Evolutionary conservation across 2,888 invertebrate genomes (phyloP), one percentile per base, ranked within the genome.

Genomic region (Rhaphigaster nebulosa): DNA sequence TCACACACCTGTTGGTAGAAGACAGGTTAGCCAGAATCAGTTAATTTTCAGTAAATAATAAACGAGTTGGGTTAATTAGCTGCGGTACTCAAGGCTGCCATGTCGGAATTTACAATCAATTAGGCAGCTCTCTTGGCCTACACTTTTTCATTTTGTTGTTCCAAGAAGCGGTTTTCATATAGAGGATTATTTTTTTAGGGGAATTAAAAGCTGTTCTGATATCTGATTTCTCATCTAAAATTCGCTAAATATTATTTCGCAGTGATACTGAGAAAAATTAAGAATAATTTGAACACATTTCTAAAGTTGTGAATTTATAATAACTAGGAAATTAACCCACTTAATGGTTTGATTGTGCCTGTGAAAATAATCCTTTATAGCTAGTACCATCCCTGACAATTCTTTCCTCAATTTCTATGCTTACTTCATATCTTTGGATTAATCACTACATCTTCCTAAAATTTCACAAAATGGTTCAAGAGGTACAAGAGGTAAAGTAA

Each of bases 101-200:
- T 76, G 70, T 76, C 38, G 70, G 70, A 76, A 76, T 76, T 76
- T 76, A 76, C 70, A 76, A 76, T 76, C 34, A 76, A 76, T 76
- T 76, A 76, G 70, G 5, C 70, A 76, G 34, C 70, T 76, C 34
- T 76, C 70, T 76, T 38, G 38, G 38, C 70, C 18, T 18, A 18
- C 34, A 38, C 70, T 76, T 76, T 76, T 76, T 76, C 70, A 38
- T 76, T 76, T 76, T 38, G 34, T 76, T 38, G 34, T 38, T 38
- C 3, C 38, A 38, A 38, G 38, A 76, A 76, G 34, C 5, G 70
- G 34, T 38, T 76, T 10, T 26, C n/a, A 38, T 38, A 38, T 6
- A 20, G 20, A 20, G 15, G 20, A 56, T 56, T 56, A 6, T 56
- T 56, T 38, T 76, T 38, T 38, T 76, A 38, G n/a, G 34, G 5